phyloP scores from a whole-genome alignment of 2,797 vertebrate species.

The Lepidocolaptes lacrymiger region DNA sequence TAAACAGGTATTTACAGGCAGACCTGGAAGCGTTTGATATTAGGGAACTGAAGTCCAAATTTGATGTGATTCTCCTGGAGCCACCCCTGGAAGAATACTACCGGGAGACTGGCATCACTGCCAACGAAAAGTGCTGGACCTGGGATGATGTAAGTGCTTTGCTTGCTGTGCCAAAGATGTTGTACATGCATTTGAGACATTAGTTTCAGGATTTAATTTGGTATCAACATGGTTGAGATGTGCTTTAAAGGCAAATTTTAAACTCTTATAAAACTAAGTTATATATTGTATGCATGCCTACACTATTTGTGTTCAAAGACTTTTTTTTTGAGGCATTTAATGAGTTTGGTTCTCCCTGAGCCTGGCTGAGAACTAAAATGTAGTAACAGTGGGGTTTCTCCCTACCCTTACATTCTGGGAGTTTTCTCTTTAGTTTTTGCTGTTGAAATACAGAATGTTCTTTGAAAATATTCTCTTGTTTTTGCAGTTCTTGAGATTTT shows the following conservation, averaged over 20 bases:
- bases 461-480: background rate
- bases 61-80: conserved; percentile 96
- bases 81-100: conserved; percentile 96
- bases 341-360: background rate
- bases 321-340: background rate
- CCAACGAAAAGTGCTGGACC: conserved; percentile 95
- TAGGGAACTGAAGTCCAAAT: conserved; percentile 92
- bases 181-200: fast-evolving
- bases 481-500: background rate
- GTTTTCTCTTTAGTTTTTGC: background rate
- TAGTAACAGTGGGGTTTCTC: background rate
- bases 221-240: background rate
- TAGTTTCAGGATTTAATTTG: background rate
- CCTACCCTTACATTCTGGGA: background rate
- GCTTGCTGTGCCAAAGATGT: background rate
- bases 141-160: conserved; percentile 90
- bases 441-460: background rate
- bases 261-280: background rate
- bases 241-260: background rate
- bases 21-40: conserved; percentile 93
- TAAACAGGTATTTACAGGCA: conserved; percentile 92
- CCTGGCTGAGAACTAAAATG: background rate
- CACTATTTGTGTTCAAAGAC: background rate
- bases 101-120: conserved; percentile 94
- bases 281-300: background rate